Evolutionary conservation across 2,888 invertebrate species (phyloP), one percentile per base, ranked within the genome.

Genomic region (Eilema sororculum): DNA sequence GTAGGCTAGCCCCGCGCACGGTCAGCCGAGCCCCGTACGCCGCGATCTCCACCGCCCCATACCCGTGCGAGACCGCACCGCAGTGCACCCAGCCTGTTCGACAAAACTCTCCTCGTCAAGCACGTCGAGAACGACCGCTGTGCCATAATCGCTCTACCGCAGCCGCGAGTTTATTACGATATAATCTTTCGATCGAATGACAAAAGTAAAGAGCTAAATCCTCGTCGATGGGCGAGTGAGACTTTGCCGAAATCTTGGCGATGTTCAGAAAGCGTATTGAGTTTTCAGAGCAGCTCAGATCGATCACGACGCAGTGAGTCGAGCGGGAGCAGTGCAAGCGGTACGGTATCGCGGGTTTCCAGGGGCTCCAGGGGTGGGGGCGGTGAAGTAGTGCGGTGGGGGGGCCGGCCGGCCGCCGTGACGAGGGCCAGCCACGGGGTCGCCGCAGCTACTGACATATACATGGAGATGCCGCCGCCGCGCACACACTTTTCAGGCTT

Each of bases 1-100:
- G 96, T 96, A 96, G 96, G 96, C 96, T 96, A 94, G 95, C 93
- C 94, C 88, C 95, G 94, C 90, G 93, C 95, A 90, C 94, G 94
- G 82, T 94, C 94, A 89, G 94, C 94, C 84, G 90, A 91, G 88
- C 92, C 91, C 85, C 91, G 87, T 84, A 83, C 85, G 69, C 87
- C 82, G 79, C 89, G 82, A 82, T 84, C 86, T 73, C 86, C 86
- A 72, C 86, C 80, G 78, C 86, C 85, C 79, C 86, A 87, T 83
- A 83, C 86, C 80, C 90, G 87, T 73, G 75, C 84, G 65, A 86
- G 87, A 58, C 91, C 90, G 65, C 90, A 90, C 83, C 89, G 89
- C 76, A 90, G 90, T 84, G 91, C 91, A 24, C 93, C 94, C 73
- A 91, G 90, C 74, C 87, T 95, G 78, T 89, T 91, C 84, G 93